These are phyloP conservation scores for Tethea ocularis DNA, from an alignment of 2,888 invertebrate species.

Conservation along the genomic window DNA sequence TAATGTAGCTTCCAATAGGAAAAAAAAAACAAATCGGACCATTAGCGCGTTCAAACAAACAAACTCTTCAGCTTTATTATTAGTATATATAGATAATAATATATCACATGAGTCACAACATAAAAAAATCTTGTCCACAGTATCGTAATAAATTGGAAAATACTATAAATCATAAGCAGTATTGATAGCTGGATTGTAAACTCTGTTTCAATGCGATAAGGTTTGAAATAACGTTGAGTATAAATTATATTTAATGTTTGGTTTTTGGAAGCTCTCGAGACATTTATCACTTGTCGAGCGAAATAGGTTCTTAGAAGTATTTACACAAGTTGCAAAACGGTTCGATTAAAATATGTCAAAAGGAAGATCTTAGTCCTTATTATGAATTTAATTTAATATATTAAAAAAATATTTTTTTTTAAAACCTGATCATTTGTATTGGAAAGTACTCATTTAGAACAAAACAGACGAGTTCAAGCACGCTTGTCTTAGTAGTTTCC, in stretches of 20 bases:
- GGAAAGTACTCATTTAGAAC: no score
- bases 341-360: background rate
- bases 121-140: background rate
- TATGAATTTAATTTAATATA: no score
- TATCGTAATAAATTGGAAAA: slow-evolving; percentile 5
- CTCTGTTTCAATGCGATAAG: slow-evolving; percentile 14
- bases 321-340: background rate
- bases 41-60: no score
- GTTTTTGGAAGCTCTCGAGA: slow-evolving; percentile 20
- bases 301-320: slow-evolving; percentile 19
- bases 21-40: no score
- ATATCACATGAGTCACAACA: background rate
- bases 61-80: no score
- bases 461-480: no score
- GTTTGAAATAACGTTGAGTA: slow-evolving; percentile 19
- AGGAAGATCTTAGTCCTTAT: no score
- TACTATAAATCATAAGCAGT: background rate
- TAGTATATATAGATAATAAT: no score
- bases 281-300: slow-evolving; percentile 53
- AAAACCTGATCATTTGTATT: no score
- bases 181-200: background rate
- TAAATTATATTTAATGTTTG: slow-evolving; percentile 10
- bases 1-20: no score
- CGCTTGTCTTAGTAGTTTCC: no score
- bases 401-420: no score